Evolutionary conservation across 2,888 invertebrate species (phyloP).

Genomic region (Lobophora halterata): DNA sequence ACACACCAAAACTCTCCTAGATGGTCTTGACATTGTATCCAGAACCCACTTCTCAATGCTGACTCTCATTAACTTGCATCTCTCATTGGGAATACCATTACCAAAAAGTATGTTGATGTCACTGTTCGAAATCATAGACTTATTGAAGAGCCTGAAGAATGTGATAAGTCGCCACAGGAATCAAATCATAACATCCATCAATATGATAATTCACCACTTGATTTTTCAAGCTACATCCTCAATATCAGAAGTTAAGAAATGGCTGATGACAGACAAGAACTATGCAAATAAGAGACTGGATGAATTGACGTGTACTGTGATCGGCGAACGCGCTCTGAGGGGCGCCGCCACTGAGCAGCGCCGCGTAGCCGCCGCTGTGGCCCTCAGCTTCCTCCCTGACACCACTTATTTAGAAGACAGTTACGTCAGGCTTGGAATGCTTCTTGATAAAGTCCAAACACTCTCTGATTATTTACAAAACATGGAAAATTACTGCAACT

Average conservation of each 20-base stretch:
- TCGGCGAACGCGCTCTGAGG: slow-evolving; percentile 85
- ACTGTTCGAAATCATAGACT: slow-evolving; percentile 90
- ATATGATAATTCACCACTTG: slow-evolving; percentile 90
- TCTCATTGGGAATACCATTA: slow-evolving; percentile 87
- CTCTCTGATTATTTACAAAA: slow-evolving; percentile 81
- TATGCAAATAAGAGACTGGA: slow-evolving; percentile 85
- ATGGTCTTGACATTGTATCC: slow-evolving; percentile 86
- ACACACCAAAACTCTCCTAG: slow-evolving; percentile 63
- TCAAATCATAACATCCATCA: slow-evolving; percentile 86
- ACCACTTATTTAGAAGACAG: slow-evolving; percentile 83
- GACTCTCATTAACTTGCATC: slow-evolving; percentile 84
- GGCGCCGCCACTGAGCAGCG: slow-evolving; percentile 84
- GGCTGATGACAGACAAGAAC: slow-evolving; percentile 82
- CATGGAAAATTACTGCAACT: slow-evolving; percentile 84
- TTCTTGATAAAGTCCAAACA: slow-evolving; percentile 84
- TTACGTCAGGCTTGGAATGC: slow-evolving; percentile 79
- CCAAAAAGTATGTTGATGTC: slow-evolving; percentile 87
- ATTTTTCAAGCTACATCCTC: slow-evolving; percentile 86
- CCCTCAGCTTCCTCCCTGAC: slow-evolving; percentile 84
- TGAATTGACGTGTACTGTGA: slow-evolving; percentile 86
- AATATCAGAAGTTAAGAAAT: slow-evolving; percentile 85
- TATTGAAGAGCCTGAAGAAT: slow-evolving; percentile 88
- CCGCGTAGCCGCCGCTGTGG: slow-evolving; percentile 83
- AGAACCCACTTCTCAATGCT: slow-evolving; percentile 78
- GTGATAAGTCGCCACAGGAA: slow-evolving; percentile 85